Evolutionary conservation across 2,888 invertebrate genomes (phyloP).

Genomic region (Drosophila pseudotakahashii): DNA sequence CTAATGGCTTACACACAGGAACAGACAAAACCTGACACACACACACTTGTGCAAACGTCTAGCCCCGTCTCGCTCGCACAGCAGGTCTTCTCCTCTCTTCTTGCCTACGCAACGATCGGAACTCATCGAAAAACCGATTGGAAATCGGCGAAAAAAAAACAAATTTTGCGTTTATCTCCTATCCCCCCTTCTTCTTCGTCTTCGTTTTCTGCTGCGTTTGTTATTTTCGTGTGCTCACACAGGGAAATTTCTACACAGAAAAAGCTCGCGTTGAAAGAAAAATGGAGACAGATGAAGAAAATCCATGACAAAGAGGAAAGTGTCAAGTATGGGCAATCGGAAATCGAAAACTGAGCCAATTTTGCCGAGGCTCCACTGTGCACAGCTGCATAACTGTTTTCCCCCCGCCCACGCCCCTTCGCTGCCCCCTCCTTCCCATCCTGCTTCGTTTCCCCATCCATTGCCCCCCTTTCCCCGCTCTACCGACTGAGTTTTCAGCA

Average conservation of each 20-base stretch:
- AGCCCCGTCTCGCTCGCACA: slow-evolving; percentile 28
- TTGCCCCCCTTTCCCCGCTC: slow-evolving; percentile 5
- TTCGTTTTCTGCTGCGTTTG: slow-evolving; percentile 32
- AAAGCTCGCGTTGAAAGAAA: slow-evolving; percentile 30
- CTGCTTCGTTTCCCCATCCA: neutral
- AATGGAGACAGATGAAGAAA: slow-evolving; percentile 43
- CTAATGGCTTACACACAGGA: slow-evolving; percentile 36
- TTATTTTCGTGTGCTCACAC: slow-evolving; percentile 20
- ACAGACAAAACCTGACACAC: slow-evolving; percentile 27
- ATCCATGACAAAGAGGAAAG: slow-evolving; percentile 41
- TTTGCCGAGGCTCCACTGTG: slow-evolving; percentile 34
- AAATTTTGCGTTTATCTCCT: slow-evolving; percentile 1
- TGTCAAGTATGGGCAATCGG: slow-evolving; percentile 15
- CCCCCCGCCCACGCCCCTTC: neutral
- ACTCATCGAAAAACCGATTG: slow-evolving; percentile 16
- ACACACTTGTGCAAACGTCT: slow-evolving; percentile 14
- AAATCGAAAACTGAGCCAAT: slow-evolving; percentile 23
- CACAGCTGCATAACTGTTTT: slow-evolving; percentile 45
- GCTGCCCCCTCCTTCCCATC: slow-evolving; percentile 1
- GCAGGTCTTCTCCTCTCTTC: slow-evolving; percentile 9
- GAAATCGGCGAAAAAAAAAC: slow-evolving; percentile 14
- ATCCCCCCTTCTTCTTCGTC: neutral
- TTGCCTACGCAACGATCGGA: slow-evolving; percentile 38
- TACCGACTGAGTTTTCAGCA: slow-evolving; percentile 34
- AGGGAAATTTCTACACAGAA: slow-evolving; percentile 17